phyloP scores from a whole-genome alignment of 53 echinoderm and acorn worm species.

The Henricia sp. region DNA sequence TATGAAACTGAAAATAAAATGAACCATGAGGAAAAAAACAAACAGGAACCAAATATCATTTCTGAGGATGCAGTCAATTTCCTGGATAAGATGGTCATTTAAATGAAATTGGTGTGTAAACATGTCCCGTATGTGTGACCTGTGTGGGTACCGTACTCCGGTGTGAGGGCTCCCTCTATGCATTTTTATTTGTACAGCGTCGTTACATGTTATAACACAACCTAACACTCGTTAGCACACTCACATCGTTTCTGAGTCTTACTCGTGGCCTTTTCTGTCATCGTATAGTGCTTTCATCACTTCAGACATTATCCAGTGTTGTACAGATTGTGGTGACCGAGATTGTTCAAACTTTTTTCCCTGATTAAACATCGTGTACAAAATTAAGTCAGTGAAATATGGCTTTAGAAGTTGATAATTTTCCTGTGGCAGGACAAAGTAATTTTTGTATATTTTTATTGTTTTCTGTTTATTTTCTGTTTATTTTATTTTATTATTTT shows the following conservation, averaged over 20 bases:
- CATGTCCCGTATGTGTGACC: no score
- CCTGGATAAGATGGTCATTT: no score
- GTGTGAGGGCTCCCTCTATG: constrained; percentile 5
- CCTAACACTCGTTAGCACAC: constrained; percentile 9
- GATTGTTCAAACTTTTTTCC: constrained; percentile 23
- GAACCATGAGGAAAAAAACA: no score
- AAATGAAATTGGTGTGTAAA: no score
- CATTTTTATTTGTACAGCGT: constrained; percentile 1
- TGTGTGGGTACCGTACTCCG: no score
- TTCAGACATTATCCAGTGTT: constrained; percentile 14
- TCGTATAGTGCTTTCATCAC: constrained; percentile 64
- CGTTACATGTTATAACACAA: not conserved
- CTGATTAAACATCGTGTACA: constrained; percentile 34
- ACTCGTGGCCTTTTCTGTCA: constrained; percentile 47
- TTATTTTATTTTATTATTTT: no score
- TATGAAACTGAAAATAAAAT: no score
- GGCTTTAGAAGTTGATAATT: not conserved
- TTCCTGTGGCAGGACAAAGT: constrained; percentile 25
- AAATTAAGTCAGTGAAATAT: not conserved
- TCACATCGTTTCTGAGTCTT: not conserved
- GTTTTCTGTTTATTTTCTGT: no score
- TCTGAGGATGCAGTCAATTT: no score
- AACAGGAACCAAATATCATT: no score
- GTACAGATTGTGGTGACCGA: constrained; percentile 29
- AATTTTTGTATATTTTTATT: not conserved